Base-by-base conservation (phyloP, 2,888 invertebrate species). In the Ectobius pallidus region DNA sequence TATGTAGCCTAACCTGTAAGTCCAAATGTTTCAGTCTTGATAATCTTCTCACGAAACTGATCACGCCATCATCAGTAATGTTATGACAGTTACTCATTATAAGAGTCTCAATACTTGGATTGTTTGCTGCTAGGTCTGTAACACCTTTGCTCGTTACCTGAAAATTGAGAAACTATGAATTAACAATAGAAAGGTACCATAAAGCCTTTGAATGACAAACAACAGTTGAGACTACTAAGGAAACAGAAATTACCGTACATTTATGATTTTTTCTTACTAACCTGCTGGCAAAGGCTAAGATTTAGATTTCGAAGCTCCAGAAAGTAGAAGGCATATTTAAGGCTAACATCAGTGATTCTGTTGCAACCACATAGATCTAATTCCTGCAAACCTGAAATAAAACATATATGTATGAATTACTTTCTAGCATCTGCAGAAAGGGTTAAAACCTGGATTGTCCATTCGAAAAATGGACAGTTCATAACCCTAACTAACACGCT, bases 321-420 rank as follows among this genome's bases (percentile, higher is more conserved):
- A 78, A 91, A 91, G 74, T 86, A 86, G 75, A 92, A 86, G 46
- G 90, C 89, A 78, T 91, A 89, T 74, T 87, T 89, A 11, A 93
- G 80, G 75, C 92, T 91, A 0, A 90, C 87, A 81, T 93, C 92
- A 20, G 91, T 90, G 69, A 93, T 88, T 81, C 87, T 87, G 76
- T 88, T 89, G 79, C 92, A 92, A 0, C 89, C 88, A 73, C 89
- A 87, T 18, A 93, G 83, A 79, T 92, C 89, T 6, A 93, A 82
- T 63, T 86, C 84, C 73, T 82, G 84, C 1, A 93, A 83, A 32
- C 80, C 79, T 70, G 75, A 20, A 11, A 22, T 42, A 9, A 39
- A 30, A 46, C 9, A 44, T 3, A 39, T 9, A 42, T 39, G 39
- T 16, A 71, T 14, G 11, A 65, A n/a, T 22, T 44, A 74, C 73